Evolutionary conservation across 1,140 invertebrate species (phyloP).

Genomic region (Macrobrachium rosenbergii): DNA sequence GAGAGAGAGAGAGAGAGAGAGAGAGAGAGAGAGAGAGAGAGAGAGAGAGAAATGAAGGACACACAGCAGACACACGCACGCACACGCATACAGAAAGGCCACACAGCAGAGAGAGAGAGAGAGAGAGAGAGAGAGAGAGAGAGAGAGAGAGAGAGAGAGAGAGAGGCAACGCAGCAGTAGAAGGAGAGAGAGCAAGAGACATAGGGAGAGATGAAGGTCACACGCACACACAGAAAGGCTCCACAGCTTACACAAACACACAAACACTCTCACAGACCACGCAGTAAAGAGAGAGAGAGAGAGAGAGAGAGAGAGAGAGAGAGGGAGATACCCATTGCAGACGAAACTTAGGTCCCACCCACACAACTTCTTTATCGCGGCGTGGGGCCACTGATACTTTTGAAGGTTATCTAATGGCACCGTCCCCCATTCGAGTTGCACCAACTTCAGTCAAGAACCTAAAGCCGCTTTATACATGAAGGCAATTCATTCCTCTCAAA

Average conservation of each 20-base stretch:
- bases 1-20: conserved; percentile 34
- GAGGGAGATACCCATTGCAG: not conserved
- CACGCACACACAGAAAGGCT: not conserved
- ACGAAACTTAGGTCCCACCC: not conserved
- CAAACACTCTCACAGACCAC: not conserved
- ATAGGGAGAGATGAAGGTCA: not conserved
- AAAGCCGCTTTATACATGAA: too few relatives aligned
- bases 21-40: conserved; percentile 34
- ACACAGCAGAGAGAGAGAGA: too few relatives aligned
- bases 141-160: conserved; percentile 5
- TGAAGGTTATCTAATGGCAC: too few relatives aligned
- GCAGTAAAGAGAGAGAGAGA: conserved; percentile 16
- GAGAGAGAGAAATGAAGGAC: not conserved
- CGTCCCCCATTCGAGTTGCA: too few relatives aligned
- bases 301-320: conserved; percentile 23
- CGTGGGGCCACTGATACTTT: too few relatives aligned
- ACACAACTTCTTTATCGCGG: not conserved
- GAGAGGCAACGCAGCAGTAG: not conserved
- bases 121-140: conserved; percentile 34
- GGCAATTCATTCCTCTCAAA: too few relatives aligned
- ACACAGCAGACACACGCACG: not conserved
- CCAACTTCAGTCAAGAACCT: too few relatives aligned
- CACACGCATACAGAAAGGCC: not conserved
- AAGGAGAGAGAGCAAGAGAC: not conserved
- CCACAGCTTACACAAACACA: too few relatives aligned